Conservation (phyloP, 2,888 invertebrate genomes). For the Tenthredo notha region DNA sequence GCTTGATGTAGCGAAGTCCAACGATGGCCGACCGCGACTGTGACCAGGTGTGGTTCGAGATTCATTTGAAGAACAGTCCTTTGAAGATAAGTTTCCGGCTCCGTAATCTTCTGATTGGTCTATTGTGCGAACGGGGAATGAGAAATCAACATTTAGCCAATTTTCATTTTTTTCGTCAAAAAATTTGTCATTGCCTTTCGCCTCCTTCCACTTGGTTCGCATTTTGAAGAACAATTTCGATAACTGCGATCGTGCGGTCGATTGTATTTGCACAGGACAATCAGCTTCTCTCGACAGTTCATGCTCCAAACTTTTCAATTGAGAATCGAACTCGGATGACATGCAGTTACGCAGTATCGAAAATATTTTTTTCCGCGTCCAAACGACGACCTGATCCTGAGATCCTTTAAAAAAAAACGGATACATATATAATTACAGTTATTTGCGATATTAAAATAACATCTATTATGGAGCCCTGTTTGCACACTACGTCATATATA, state of each 20-base stretch:
- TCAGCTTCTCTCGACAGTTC: constrained; percentile 20
- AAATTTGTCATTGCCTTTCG: constrained; percentile 11
- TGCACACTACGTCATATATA: too few relatives aligned
- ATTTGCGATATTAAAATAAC: too few relatives aligned
- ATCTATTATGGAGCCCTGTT: too few relatives aligned
- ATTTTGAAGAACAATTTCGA: constrained; percentile 28
- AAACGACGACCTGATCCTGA: too few relatives aligned
- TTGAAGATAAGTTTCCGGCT: background rate
- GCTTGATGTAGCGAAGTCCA: too few relatives aligned
- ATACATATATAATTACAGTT: too few relatives aligned
- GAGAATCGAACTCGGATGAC: too few relatives aligned
- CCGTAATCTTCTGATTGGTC: background rate
- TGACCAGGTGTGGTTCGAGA: background rate
- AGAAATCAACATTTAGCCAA: background rate
- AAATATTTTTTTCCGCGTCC: too few relatives aligned
- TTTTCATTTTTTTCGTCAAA: background rate
- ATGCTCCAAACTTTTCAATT: too few relatives aligned
- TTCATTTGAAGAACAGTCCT: background rate
- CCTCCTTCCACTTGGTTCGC: constrained; percentile 31
- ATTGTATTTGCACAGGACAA: constrained; percentile 42
- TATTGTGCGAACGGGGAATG: constrained; percentile 25
- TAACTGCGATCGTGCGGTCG: constrained; percentile 35
- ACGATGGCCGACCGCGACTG: background rate
- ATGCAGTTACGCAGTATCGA: too few relatives aligned
- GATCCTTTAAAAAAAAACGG: too few relatives aligned